phyloP scores from a whole-genome alignment of 2,888 invertebrate genomes.

The Drosophila pegasa region DNA sequence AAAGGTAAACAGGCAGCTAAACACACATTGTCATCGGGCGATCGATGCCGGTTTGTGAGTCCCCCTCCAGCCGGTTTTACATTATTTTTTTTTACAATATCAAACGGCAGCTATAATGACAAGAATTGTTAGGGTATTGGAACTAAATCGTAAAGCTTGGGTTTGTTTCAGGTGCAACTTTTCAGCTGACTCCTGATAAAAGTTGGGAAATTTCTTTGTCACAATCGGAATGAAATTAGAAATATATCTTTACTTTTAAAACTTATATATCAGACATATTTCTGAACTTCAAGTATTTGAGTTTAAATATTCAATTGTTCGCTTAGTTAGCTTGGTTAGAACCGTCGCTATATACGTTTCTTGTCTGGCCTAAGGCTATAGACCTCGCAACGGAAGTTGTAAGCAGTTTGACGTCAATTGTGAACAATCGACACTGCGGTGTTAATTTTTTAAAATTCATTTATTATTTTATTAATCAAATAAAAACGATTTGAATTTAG shows the following conservation, averaged over 20 bases:
- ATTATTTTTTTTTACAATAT: neutral
- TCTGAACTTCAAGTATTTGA: too few species aligned
- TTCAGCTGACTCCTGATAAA: neutral
- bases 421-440: conserved; percentile 47
- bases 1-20: conserved; percentile 11
- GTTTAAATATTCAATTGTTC: too few species aligned
- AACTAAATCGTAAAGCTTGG: neutral
- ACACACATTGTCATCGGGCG: conserved; percentile 6
- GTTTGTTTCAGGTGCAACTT: neutral
- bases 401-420: conserved; percentile 52
- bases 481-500: conserved; percentile 20
- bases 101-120: conserved; percentile 1
- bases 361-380: conserved; percentile 8
- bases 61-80: conserved; percentile 48
- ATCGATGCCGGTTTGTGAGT: conserved; percentile 35
- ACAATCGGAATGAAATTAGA: too few species aligned
- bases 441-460: conserved; percentile 63
- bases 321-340: neutral
- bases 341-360: neutral
- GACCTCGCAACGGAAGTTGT: conserved; percentile 38
- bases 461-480: conserved; percentile 49
- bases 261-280: too few species aligned
- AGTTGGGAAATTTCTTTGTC: neutral
- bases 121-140: conserved; percentile 10
- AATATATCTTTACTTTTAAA: too few species aligned